Base-by-base conservation (phyloP, 2,797 vertebrate genomes). In the Halcyon badia region DNA sequence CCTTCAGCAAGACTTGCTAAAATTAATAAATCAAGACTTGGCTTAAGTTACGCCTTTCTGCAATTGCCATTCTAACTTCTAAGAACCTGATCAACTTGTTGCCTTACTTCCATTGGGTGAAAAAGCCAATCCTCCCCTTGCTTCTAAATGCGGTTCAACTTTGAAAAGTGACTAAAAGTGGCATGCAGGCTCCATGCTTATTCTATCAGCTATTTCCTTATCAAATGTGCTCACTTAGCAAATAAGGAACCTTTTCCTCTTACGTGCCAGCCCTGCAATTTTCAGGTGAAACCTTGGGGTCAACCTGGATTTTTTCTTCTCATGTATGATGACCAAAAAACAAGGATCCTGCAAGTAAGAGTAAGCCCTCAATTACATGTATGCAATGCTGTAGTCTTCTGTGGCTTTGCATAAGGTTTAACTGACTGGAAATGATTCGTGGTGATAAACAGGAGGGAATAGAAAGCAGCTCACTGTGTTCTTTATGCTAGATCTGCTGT, bases 151-250 rank as follows among this genome's bases (percentile, higher is more conserved):
- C 33, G 51, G 33, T 68, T 84, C 42, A 88, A 30, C 83, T 89
- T 77, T 89, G 37, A 77, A 90, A 91, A 91, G 37, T 56, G n/a
- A 26, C 89, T 92, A 56, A 85, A 94, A 92, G 62, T 57, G 44
- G 57, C 41, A 17, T 49, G 30, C 33, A 66, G 14, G 19, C 12
- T 57, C 37, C 52, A 28, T 52, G 52, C 54, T 90, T 87, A 57
- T 73, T 89, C 51, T 79, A 10, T 73, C 51, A 94, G 71, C 64
- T 65, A 44, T 44, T 73, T 89, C 31, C 33, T 83, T 61, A 37
- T 60, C 48, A n/a, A 62, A 73, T 77, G 33, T 66, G 39, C 70
- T 84, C 62, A 70, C 30, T 60, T 87, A 73, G 37, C n/a, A 89
- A 89, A 70, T 28, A 64, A 91, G 56, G 57, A 85, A 41, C 44